These are phyloP conservation scores for Antennarius maculatus DNA, from an alignment of 2,797 vertebrate genomes.

Conservation along the genomic window DNA sequence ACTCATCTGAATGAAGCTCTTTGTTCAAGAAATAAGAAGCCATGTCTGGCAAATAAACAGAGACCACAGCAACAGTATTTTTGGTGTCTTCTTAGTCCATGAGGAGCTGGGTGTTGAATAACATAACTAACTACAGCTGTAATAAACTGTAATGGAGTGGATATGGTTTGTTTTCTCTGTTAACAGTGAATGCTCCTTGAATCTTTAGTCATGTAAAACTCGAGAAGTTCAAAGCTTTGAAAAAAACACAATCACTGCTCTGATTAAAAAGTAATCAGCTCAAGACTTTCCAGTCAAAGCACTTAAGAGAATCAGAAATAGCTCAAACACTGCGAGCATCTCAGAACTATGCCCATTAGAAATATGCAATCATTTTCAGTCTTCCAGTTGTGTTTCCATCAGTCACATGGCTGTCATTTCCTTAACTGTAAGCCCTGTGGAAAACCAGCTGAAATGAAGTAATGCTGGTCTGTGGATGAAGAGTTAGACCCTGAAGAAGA, in stretches of 20 bases:
- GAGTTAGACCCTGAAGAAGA: slow-evolving; percentile 63
- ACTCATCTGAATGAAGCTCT: background rate
- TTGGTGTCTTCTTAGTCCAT: background rate
- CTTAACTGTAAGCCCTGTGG: slow-evolving; percentile 25
- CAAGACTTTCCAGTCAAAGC: slow-evolving; percentile 10
- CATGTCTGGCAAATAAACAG: slow-evolving; percentile 2
- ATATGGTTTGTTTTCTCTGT: background rate
- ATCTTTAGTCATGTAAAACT: slow-evolving; percentile 13
- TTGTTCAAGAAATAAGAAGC: background rate
- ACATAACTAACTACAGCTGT: slow-evolving; percentile 1
- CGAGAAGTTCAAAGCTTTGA: slow-evolving; percentile 8
- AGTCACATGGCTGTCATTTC: slow-evolving; percentile 27
- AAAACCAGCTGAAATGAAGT: slow-evolving; percentile 46
- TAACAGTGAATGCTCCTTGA: slow-evolving; percentile 8
- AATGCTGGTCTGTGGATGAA: slow-evolving; percentile 62
- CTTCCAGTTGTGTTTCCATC: slow-evolving; percentile 24
- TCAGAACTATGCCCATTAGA: slow-evolving; percentile 25
- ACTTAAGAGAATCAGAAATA: slow-evolving; percentile 28
- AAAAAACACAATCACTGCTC: slow-evolving; percentile 8
- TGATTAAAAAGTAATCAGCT: slow-evolving; percentile 26
- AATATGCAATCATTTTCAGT: slow-evolving; percentile 15
- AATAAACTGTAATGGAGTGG: background rate
- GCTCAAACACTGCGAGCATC: slow-evolving; percentile 12
- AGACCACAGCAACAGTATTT: background rate
- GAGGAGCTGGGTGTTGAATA: background rate